These are phyloP conservation scores for Agrotis exclamationis DNA, from an alignment of 2,888 invertebrate species.

Conservation along the genomic window DNA sequence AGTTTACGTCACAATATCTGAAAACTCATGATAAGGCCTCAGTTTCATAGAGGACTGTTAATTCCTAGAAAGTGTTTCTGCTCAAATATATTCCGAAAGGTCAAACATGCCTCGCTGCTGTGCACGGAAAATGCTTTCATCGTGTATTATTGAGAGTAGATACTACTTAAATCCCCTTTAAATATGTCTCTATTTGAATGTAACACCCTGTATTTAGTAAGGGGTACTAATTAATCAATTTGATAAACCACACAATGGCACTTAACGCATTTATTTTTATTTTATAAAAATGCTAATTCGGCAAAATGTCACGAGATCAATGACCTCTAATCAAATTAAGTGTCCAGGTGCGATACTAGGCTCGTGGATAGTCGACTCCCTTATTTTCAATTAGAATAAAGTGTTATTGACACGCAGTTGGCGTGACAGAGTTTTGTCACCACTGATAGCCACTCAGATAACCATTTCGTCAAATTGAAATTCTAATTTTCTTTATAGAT, in stretches of 20 bases:
- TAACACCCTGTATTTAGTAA: no score
- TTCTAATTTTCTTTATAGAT: constrained; percentile 44
- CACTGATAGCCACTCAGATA: constrained; percentile 66
- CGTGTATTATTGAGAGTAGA: no score
- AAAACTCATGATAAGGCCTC: no score
- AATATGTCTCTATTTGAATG: no score
- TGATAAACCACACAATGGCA: neutral
- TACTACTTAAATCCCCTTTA: no score
- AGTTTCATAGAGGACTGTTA: no score
- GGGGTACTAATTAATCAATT: constrained; percentile 2
- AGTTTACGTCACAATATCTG: no score
- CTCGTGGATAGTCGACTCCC: constrained; percentile 60
- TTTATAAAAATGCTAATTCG: constrained; percentile 31
- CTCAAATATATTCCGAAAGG: no score
- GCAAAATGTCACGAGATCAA: constrained; percentile 47
- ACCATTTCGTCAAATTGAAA: constrained; percentile 34
- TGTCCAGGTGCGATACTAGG: constrained; percentile 67
- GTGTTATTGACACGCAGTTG: constrained; percentile 81
- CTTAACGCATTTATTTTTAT: constrained; percentile 11
- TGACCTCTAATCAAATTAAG: constrained; percentile 75
- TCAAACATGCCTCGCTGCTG: no score
- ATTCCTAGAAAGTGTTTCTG: no score
- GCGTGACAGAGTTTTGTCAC: constrained; percentile 79
- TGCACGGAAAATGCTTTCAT: no score
- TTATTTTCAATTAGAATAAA: constrained; percentile 81